Percentiles rank a stretch among this genome's conserved stretches.
Evolutionary conservation across 2,113 vertebrate species (phyloP).

Genomic region (Girardinichthys multiradiatus): DNA sequence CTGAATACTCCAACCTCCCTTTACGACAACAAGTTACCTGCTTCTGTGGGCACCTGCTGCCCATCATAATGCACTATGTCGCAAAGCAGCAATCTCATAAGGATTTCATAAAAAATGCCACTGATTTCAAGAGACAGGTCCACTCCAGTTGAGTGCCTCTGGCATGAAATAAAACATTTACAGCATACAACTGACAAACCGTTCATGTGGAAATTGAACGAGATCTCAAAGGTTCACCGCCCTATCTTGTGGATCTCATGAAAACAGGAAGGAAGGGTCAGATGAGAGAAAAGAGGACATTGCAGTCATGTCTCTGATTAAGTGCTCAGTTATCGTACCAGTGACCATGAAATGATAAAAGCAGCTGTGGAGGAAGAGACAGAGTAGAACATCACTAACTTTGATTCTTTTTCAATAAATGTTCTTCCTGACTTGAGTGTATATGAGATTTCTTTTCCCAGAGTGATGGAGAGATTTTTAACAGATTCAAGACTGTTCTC

Average conservation of each 20-base stretch:
- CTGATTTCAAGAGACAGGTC: neutral
- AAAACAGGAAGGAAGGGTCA: neutral
- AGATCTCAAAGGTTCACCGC: neutral
- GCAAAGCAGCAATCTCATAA: neutral
- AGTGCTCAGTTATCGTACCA: neutral
- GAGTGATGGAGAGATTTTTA: constrained; percentile 1
- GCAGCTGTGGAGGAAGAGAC: neutral
- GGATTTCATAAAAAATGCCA: neutral
- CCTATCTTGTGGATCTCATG: neutral
- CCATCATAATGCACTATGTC: neutral
- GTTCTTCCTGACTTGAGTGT: neutral
- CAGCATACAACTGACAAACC: neutral
- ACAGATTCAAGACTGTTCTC: constrained; percentile 5
- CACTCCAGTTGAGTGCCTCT: neutral
- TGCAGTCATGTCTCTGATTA: neutral
- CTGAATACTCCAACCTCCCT: neutral
- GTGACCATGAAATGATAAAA: neutral
- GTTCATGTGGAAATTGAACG: neutral
- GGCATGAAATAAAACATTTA: neutral
- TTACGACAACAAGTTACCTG: neutral
- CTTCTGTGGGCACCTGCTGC: neutral
- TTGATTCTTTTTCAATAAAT: neutral
- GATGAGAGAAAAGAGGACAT: neutral
- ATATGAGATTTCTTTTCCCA: neutral
- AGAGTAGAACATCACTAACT: neutral